These are phyloP conservation scores for Albula goreensis DNA, from an alignment of 2,113 vertebrate genomes.

Conservation along the genomic window DNA sequence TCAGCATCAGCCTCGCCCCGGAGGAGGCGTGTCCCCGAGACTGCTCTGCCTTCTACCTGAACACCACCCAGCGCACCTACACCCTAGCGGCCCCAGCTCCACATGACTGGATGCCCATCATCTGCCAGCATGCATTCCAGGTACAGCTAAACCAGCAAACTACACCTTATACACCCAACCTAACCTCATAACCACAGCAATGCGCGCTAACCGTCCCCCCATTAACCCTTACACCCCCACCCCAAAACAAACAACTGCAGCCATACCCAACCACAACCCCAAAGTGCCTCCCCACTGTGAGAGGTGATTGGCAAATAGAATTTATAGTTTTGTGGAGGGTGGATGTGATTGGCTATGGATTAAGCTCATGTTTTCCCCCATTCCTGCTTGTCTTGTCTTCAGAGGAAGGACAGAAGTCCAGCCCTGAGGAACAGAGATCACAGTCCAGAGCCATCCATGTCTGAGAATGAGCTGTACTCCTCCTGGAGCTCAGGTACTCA, in stretches of 20 bases:
- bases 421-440: conserved; percentile 41
- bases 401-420: conserved; percentile 58
- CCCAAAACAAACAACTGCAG: no score
- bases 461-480: conserved; percentile 81
- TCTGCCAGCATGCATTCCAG: conserved; percentile 83
- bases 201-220: no score
- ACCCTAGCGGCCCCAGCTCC: conserved; percentile 69
- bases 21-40: conserved; percentile 74
- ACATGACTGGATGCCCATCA: conserved; percentile 76
- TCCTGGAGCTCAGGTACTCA: conserved; percentile 44
- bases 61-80: conserved; percentile 73
- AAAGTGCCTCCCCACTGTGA: no score
- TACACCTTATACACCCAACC: not conserved
- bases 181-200: not conserved
- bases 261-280: no score
- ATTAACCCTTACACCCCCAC: no score
- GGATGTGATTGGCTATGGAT: not conserved
- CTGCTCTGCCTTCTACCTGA: conserved; percentile 76
- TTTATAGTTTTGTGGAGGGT: no score
- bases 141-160: conserved; percentile 53
- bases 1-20: conserved; percentile 66
- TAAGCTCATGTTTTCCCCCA: no score
- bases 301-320: no score
- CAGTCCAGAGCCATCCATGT: conserved; percentile 61
- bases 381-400: conserved; percentile 47